These are phyloP conservation scores for Trichechus manatus DNA, from an alignment of 2,113 vertebrate genomes.

Conservation along the genomic window DNA sequence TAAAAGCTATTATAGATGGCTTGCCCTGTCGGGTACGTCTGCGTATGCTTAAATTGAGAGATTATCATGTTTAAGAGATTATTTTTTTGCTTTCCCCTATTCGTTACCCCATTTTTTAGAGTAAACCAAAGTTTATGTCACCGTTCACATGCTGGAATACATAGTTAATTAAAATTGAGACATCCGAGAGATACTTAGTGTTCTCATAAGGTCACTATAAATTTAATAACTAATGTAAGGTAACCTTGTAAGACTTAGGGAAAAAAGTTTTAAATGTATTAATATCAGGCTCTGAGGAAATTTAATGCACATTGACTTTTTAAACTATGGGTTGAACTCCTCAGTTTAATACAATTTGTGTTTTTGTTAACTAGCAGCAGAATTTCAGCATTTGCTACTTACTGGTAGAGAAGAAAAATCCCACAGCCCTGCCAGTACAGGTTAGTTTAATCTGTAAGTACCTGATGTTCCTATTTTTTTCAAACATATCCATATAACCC, in stretches of 20 bases:
- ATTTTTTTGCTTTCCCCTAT: neutral
- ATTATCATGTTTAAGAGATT: neutral
- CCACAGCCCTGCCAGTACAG: slow-evolving; percentile 96
- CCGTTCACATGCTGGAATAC: neutral
- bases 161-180: slow-evolving; percentile 45
- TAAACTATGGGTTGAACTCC: slow-evolving; percentile 86
- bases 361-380: slow-evolving; percentile 97
- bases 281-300: slow-evolving; percentile 83
- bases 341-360: slow-evolving; percentile 94
- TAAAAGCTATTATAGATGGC: neutral
- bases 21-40: neutral
- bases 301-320: slow-evolving; percentile 85
- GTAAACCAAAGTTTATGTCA: neutral
- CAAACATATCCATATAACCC: slow-evolving; percentile 87
- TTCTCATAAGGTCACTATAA: slow-evolving; percentile 62
- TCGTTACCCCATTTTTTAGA: neutral
- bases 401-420: slow-evolving; percentile 96
- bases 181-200: slow-evolving; percentile 34
- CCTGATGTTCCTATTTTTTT: slow-evolving; percentile 92
- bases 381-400: slow-evolving; percentile 95
- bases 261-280: slow-evolving; percentile 65
- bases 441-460: slow-evolving; percentile 99
- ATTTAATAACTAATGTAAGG: slow-evolving; percentile 71
- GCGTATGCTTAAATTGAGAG: slow-evolving; percentile 24
- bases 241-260: slow-evolving; percentile 69